phyloP scores from a whole-genome alignment of 2,888 invertebrate genomes.

The Cephus pygmeus region DNA sequence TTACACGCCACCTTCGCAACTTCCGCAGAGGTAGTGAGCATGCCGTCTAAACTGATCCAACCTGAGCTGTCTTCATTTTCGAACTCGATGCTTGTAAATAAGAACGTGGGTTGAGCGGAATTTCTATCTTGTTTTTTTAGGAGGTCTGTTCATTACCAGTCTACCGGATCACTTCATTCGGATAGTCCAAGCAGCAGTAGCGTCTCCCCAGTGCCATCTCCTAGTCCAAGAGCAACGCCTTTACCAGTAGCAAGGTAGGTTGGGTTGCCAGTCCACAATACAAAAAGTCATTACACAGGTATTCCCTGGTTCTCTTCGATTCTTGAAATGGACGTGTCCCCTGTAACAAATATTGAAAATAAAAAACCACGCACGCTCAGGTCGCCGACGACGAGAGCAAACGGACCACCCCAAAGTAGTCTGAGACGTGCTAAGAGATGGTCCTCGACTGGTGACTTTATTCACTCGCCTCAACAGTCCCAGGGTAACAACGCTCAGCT shows the following conservation, averaged over 20 bases:
- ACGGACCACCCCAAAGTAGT: conserved; percentile 68
- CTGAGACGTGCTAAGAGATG: conserved; percentile 77
- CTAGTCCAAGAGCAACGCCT: conserved; percentile 78
- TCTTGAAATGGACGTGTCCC: neutral
- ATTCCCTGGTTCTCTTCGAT: neutral
- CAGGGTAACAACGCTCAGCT: conserved; percentile 59
- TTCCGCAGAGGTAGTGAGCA: conserved; percentile 63
- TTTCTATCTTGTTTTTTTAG: conserved; percentile 64
- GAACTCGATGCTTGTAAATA: neutral
- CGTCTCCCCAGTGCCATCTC: conserved; percentile 84
- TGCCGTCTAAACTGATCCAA: neutral
- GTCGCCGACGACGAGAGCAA: conserved; percentile 74
- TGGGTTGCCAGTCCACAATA: neutral
- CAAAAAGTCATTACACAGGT: neutral
- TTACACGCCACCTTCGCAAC: conserved; percentile 58
- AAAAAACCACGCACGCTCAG: conserved; percentile 47
- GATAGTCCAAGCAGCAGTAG: conserved; percentile 86
- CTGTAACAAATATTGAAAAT: neutral
- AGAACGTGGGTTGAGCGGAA: neutral
- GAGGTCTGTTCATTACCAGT: conserved; percentile 84
- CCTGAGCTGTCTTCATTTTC: neutral
- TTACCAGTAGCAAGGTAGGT: conserved; percentile 67
- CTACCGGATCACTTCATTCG: conserved; percentile 84
- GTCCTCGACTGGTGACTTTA: conserved; percentile 88
- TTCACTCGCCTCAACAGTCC: conserved; percentile 65